Evolutionary conservation across 2,113 vertebrate species (phyloP), one percentile per base, ranked within the genome.

Genomic region (human): DNA sequence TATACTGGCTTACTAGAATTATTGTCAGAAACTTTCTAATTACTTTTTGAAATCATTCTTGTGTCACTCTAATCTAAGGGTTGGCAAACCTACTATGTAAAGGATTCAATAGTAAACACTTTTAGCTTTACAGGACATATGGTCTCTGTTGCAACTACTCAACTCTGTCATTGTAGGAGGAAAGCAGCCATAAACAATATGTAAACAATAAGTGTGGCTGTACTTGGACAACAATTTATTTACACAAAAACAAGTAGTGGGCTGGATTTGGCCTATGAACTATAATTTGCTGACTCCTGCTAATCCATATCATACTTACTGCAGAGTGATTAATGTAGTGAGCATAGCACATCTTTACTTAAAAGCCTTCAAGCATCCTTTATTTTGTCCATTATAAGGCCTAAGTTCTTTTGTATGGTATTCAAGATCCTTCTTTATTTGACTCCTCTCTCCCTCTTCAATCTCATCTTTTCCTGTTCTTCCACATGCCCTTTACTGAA

Each of bases 41-140:
- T 94, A 92, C 90, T 97, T 94, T 92, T 57, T 30, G 14, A 96
- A 90, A 84, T 73, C 78, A 70, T 94, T 91, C 64, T 73, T 89
- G 59, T 86, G 9, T 89, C 25, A 17, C 16, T 64, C 45, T 93
- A 89, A 87, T 81, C 66, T 57, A 52, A 43, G 59, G 35, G n/a
- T 79, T 7, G 11, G 57, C 68, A 55, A 83, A 70, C 55, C 68
- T 95, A 64, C 64, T 72, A 40, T 45, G 11, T 79, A 70, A 95
- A 93, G 23, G 40, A 43, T 90, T 93, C 12, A 4, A 48, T 84
- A 55, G 48, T 48, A 61, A 90, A 90, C 75, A 64, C 25, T 55
- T 78, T 73, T 45, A 93, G n/a, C 20, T 75, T 94, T 94, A 23
- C 25, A 75, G 50, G 78, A 84, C n/a, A 43, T 73, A 84, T 27